Percentiles rank a stretch among this genome's conserved stretches.
Conservation (phyloP, 2,888 invertebrate species). For the Calliphora vomitoria region DNA sequence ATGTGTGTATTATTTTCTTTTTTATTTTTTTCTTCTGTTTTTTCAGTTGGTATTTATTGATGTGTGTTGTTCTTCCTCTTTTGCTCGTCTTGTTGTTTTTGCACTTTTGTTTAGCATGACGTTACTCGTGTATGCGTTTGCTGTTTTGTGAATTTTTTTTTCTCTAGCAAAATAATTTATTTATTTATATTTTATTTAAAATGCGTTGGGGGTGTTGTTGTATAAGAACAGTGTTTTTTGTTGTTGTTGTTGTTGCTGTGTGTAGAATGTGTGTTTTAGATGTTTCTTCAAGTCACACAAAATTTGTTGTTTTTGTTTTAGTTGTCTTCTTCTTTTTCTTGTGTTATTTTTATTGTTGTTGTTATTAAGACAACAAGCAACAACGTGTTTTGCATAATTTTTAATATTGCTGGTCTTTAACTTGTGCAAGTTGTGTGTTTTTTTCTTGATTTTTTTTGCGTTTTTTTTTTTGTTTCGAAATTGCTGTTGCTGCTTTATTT, state of each 20-base stretch:
- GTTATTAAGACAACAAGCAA: conserved; percentile 23
- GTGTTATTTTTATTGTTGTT: conserved; percentile 31
- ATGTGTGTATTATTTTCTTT: background rate
- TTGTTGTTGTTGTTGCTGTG: conserved; percentile 9
- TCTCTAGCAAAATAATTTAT: background rate
- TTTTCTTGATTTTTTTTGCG: conserved; percentile 13
- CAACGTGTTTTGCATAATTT: conserved; percentile 71
- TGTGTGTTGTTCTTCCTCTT: background rate
- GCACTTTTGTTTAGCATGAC: conserved; percentile 41
- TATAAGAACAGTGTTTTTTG: conserved; percentile 45
- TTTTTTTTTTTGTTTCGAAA: background rate
- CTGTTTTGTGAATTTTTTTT: background rate
- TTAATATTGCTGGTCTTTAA: conserved; percentile 14
- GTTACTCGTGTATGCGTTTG: conserved; percentile 52
- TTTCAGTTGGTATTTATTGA: conserved; percentile 26
- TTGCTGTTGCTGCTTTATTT: background rate
- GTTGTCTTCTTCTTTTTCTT: conserved; percentile 26
- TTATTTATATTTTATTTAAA: conserved; percentile 31
- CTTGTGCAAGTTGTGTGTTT: conserved; percentile 38
- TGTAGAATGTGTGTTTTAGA: background rate
- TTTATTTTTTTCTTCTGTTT: background rate
- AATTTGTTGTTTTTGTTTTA: conserved; percentile 23
- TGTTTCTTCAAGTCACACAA: conserved; percentile 28
- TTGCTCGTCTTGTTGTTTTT: conserved; percentile 7
- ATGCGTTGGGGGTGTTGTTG: conserved; percentile 67